phyloP scores from a whole-genome alignment of 1,140 invertebrate species.

The Hycleus cichorii region DNA sequence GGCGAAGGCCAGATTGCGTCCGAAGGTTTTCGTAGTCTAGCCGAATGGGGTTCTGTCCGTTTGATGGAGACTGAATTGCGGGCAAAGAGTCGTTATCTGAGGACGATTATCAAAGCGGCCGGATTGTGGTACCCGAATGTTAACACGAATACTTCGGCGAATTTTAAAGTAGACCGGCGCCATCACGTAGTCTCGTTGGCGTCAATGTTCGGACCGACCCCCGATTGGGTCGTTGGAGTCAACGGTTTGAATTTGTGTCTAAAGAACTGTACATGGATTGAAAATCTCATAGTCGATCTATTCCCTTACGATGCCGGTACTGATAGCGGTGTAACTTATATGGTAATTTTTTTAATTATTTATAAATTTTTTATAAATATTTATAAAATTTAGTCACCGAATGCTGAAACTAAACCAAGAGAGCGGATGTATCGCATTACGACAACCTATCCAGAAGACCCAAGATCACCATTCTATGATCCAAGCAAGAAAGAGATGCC shows the following conservation, averaged over 20 bases:
- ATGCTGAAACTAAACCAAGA: conserved; percentile 74
- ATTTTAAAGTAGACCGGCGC: conserved; percentile 80
- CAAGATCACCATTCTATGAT: conserved; percentile 87
- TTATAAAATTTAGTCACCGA: conserved; percentile 59
- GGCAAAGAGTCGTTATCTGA: conserved; percentile 67
- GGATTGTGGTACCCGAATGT: conserved; percentile 91
- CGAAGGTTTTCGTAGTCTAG: conserved; percentile 83
- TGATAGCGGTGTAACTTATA: conserved; percentile 87
- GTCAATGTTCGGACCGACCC: conserved; percentile 91
- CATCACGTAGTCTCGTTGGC: conserved; percentile 87
- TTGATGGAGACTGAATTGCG: conserved; percentile 88
- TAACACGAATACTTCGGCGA: conserved; percentile 76
- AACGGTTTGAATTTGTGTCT: conserved; percentile 80
- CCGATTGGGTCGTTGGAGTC: conserved; percentile 93
- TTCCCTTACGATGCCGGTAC: conserved; percentile 94
- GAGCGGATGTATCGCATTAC: conserved; percentile 87
- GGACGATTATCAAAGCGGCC: conserved; percentile 91
- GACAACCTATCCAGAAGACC: conserved; percentile 77
- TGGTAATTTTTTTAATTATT: conserved; percentile 49
- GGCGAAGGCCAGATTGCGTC: conserved; percentile 82
- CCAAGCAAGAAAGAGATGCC: conserved; percentile 62
- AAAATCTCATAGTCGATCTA: conserved; percentile 70
- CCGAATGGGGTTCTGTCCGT: conserved; percentile 87
- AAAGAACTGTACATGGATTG: conserved; percentile 82
- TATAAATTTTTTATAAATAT: conserved; percentile 2